phyloP scores from a whole-genome alignment of 2,797 vertebrate species.

The Clamator glandarius region DNA sequence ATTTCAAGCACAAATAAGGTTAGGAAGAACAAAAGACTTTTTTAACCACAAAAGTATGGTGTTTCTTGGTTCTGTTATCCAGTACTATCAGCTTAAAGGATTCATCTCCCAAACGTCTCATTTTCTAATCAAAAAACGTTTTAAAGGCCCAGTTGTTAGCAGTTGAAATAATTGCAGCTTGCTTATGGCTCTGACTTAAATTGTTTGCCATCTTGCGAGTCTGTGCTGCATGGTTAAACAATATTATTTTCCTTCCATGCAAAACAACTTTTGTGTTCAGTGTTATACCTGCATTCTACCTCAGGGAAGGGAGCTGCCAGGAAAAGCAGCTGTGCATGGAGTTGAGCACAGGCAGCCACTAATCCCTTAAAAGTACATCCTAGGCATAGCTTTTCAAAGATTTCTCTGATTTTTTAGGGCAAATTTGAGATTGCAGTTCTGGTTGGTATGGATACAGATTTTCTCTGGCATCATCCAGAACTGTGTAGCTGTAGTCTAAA shows the following conservation, averaged over 20 bases:
- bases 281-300: not conserved
- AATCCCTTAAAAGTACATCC: not conserved
- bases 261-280: not conserved
- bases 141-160: not conserved
- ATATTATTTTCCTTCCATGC: not conserved
- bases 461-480: not conserved
- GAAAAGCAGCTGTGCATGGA: not conserved
- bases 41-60: not conserved
- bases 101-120: not conserved
- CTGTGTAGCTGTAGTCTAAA: not conserved
- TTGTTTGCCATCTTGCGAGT: not conserved
- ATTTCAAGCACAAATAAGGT: not conserved
- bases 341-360: not conserved
- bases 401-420: not conserved
- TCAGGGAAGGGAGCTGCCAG: not conserved
- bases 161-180: not conserved
- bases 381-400: not conserved
- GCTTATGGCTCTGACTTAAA: not conserved
- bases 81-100: not conserved
- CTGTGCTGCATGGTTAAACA: not conserved
- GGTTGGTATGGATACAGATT: not conserved
- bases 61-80: not conserved
- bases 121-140: not conserved
- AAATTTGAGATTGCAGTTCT: not conserved
- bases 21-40: not conserved